A percentile compares a stretch with the other conserved stretches of the same genome.
These are phyloP conservation scores for Lepeophtheirus nordmannii DNA, from an alignment of 2,888 invertebrate species.

Conservation along the genomic window DNA sequence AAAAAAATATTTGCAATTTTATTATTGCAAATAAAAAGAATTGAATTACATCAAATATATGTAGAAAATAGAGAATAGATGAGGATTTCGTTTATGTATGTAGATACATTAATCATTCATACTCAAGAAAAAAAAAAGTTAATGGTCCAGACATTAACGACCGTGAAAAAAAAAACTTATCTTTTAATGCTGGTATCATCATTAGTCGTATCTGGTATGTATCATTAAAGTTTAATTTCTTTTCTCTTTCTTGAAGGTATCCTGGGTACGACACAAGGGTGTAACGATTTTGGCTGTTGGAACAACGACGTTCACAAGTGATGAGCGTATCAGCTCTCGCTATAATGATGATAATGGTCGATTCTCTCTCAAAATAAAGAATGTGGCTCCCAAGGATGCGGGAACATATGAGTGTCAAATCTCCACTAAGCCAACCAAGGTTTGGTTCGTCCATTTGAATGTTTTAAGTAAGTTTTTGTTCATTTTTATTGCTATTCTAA, in stretches of 20 bases:
- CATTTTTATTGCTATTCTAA: no score
- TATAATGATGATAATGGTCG: constrained; percentile 9
- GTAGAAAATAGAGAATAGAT: no score
- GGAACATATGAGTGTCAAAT: constrained; percentile 20
- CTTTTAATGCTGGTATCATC: not conserved
- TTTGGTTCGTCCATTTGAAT: not conserved
- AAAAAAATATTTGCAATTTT: no score
- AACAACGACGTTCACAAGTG: not conserved
- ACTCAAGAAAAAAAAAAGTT: no score
- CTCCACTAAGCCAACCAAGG: constrained; percentile 17
- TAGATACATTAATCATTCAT: no score
- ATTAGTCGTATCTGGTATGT: no score
- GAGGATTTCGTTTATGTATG: no score
- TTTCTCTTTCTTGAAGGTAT: not conserved
- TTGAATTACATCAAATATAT: no score
- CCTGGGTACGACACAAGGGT: constrained; percentile 18
- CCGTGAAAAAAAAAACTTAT: not conserved
- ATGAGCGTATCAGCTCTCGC: constrained; percentile 1
- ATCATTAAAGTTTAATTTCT: no score
- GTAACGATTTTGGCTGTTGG: constrained; percentile 16
- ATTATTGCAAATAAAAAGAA: no score
- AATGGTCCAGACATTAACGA: no score
- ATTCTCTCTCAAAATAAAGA: constrained; percentile 4
- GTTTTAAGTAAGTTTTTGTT: constrained; percentile 8
- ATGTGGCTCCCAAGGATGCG: not conserved